phyloP scores from a whole-genome alignment of 2,888 invertebrate genomes.

The Apomyelois bistriatella region DNA sequence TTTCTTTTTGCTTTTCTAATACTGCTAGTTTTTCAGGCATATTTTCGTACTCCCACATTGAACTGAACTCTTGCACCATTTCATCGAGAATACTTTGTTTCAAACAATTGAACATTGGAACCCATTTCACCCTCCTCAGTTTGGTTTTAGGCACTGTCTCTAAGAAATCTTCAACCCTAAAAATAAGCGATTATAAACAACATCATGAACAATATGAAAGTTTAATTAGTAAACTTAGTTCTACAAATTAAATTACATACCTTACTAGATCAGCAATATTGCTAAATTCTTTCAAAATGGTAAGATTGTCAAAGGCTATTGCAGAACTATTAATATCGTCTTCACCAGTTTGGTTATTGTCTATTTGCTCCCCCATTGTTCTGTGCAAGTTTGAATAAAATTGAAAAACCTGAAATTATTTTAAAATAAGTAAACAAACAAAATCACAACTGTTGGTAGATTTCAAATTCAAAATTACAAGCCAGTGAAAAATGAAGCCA shows the following conservation, averaged over 20 bases:
- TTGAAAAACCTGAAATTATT: too few relatives aligned
- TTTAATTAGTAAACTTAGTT: too few relatives aligned
- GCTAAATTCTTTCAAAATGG: slow-evolving; percentile 63
- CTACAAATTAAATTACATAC: slow-evolving; percentile 29
- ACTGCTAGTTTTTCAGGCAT: slow-evolving; percentile 60
- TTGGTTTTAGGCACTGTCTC: slow-evolving; percentile 65
- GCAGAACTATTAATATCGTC: slow-evolving; percentile 49
- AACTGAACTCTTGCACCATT: slow-evolving; percentile 61
- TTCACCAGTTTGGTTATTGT: slow-evolving; percentile 40
- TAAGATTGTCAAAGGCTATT: slow-evolving; percentile 59
- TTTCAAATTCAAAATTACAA: too few relatives aligned
- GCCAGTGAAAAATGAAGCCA: too few relatives aligned
- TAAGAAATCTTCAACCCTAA: slow-evolving; percentile 69
- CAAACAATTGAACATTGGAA: slow-evolving; percentile 63
- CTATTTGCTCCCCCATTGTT: slow-evolving; percentile 48
- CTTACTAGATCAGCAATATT: slow-evolving; percentile 63
- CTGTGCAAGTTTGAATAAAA: background rate
- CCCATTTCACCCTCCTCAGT: slow-evolving; percentile 64
- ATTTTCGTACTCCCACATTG: slow-evolving; percentile 71
- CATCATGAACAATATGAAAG: too few relatives aligned
- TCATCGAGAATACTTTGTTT: slow-evolving; percentile 63
- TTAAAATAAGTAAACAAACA: too few relatives aligned
- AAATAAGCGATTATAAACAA: slow-evolving; percentile 14
- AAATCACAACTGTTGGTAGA: too few relatives aligned
- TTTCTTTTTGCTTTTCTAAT: slow-evolving; percentile 63